Conservation (phyloP, 2,113 vertebrate genomes). For the Forbesichthys agassizii region DNA sequence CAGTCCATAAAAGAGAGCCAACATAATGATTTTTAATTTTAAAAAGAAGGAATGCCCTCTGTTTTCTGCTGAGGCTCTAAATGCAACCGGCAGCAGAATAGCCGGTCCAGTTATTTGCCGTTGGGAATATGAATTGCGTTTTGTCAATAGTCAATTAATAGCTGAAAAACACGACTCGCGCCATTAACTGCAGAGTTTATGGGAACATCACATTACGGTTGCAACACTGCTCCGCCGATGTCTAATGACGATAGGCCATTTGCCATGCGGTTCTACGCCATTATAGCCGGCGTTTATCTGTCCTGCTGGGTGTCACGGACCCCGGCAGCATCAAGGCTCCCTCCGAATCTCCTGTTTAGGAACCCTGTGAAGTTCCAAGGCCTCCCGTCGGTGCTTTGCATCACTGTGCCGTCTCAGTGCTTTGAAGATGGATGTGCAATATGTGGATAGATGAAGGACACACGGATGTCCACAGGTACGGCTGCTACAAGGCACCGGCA, state of each 20-base stretch:
- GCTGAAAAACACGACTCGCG: conserved; percentile 39
- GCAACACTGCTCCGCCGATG: conserved; percentile 41
- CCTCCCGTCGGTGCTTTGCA: conserved; percentile 19
- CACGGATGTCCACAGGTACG: conserved; percentile 48
- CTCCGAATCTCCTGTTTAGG: conserved; percentile 26
- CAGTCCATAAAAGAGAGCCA: not conserved
- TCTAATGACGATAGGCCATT: conserved; percentile 58
- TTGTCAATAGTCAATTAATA: conserved; percentile 22
- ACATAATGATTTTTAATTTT: not conserved
- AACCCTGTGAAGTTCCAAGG: conserved; percentile 49
- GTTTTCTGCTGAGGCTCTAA: not conserved
- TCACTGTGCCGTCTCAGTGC: conserved; percentile 31
- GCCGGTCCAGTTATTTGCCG: conserved; percentile 19
- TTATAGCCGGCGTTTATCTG: conserved; percentile 46
- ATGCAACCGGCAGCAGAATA: conserved; percentile 5
- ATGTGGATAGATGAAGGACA: conserved; percentile 53
- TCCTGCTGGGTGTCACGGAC: conserved; percentile 11
- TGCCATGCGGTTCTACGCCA: conserved; percentile 36
- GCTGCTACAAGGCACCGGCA: conserved; percentile 58
- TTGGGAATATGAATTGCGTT: conserved; percentile 19
- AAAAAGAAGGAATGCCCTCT: not conserved
- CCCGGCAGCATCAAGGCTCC: conserved; percentile 17
- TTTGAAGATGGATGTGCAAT: conserved; percentile 61
- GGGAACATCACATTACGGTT: conserved; percentile 51
- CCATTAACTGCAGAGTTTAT: conserved; percentile 57